Evolutionary conservation across 1,140 invertebrate species (phyloP), one percentile per base, ranked within the genome.

Genomic region (Danaus plexippus): DNA sequence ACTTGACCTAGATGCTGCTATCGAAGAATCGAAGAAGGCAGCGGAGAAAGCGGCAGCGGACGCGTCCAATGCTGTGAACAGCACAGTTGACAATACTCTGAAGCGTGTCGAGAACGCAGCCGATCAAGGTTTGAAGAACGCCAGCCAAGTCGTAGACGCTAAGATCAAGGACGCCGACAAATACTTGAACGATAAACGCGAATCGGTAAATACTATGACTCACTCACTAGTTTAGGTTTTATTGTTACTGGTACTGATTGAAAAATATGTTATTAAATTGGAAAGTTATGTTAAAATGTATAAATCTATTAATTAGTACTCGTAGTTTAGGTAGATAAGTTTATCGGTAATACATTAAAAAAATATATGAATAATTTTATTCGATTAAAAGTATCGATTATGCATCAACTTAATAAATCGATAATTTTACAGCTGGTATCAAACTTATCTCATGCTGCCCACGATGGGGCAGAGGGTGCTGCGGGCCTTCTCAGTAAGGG

Each of bases 91-190:
- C 66, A 78, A 73, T 65, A 82, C 81, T 0, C 66, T 88, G 22
- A 79, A 85, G 69, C 61, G 80, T n/a, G 85, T 80, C 11, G 85
- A 87, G 57, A 47, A 65, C 18, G 84, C 85, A 1, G 73, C 80
- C 10, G 82, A 87, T 52, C 75, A 83, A 67, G 85, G 85, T 9
- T 59, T 88, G 40, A 78, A 82, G 65, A 80, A 84, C 54, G 85
- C 87, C 7, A 64, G 85, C n/a, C 64, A 80, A 4, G 76, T 84
- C 4, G 84, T 83, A 32, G 87, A 87, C 61, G 44, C 71, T 46
- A 87, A 87, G 64, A 73, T 87, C 57, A 87, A 87, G 71, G 78
- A 86, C 15, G 74, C 85, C 18, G 85, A 88, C 50, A 87, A 87
- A 51, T 87, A 69, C 62, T 59, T 87, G 44, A 85, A 67, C 55